These are phyloP conservation scores for Neoniphon sammara DNA, from an alignment of 2,797 vertebrate genomes.

Conservation along the genomic window DNA sequence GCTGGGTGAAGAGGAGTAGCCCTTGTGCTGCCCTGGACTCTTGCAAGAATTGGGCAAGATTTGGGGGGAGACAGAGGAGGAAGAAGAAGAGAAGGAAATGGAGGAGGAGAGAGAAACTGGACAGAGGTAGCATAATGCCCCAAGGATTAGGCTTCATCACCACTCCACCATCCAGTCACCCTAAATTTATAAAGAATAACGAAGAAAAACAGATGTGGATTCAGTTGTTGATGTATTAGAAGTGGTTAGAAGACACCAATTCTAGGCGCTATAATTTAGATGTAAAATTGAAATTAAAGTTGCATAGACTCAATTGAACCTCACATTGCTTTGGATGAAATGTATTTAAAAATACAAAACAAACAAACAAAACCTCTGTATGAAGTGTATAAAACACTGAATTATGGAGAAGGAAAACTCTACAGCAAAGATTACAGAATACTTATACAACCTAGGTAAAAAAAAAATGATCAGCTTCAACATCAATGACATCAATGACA, in stretches of 20 bases:
- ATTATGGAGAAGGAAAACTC: conserved; percentile 33
- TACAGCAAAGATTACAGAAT: conserved; percentile 24
- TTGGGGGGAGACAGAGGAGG: conserved; percentile 68
- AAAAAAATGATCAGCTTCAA: conserved; percentile 5
- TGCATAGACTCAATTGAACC: conserved; percentile 21
- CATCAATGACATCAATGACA: neutral
- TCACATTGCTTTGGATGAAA: neutral
- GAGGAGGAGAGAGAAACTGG: conserved; percentile 80
- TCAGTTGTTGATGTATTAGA: conserved; percentile 43
- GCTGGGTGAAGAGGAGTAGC: conserved; percentile 88
- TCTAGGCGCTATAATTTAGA: conserved; percentile 46
- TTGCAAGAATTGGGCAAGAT: conserved; percentile 69
- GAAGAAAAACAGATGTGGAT: conserved; percentile 60
- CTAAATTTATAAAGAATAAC: conserved; percentile 76
- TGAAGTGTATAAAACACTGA: conserved; percentile 26
- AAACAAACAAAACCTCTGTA: too few relatives aligned
- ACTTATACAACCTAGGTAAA: conserved; percentile 40
- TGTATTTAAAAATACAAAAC: neutral
- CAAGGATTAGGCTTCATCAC: conserved; percentile 85
- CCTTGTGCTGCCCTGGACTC: conserved; percentile 62
- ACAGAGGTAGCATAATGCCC: conserved; percentile 83
- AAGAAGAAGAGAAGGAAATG: conserved; percentile 77
- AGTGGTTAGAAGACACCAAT: neutral
- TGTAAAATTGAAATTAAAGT: conserved; percentile 36
- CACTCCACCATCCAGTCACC: conserved; percentile 90